These are phyloP conservation scores for Penaeus indicus DNA, from an alignment of 1,140 invertebrate species.

Conservation along the genomic window DNA sequence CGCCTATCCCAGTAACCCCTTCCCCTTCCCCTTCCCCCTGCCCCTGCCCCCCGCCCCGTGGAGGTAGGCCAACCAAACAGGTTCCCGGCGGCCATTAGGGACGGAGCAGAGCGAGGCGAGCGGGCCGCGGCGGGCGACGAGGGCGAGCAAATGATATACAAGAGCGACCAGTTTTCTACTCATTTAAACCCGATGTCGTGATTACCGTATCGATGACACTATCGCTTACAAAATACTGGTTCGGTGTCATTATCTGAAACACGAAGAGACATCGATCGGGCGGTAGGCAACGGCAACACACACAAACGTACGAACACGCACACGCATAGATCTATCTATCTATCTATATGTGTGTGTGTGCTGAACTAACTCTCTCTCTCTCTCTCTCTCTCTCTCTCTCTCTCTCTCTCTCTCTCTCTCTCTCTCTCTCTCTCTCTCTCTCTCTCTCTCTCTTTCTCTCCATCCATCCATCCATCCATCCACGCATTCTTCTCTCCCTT, in stretches of 20 bases:
- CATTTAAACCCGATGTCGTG: too few species aligned
- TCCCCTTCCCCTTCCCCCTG: background rate
- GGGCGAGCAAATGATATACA: too few species aligned
- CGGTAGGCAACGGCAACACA: background rate
- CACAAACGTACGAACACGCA: background rate
- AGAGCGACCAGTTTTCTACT: too few species aligned
- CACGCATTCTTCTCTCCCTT: background rate
- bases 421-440: too few species aligned
- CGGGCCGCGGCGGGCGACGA: too few species aligned
- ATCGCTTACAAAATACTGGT: too few species aligned
- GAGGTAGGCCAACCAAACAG: background rate
- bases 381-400: slow-evolving; percentile 40
- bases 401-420: background rate
- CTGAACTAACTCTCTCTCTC: slow-evolving; percentile 17
- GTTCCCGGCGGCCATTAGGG: background rate
- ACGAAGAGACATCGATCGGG: background rate
- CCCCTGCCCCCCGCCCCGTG: background rate
- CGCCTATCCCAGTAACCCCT: too few species aligned
- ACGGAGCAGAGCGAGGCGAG: too few species aligned
- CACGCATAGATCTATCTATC: slow-evolving; percentile 28
- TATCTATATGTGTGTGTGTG: slow-evolving; percentile 18
- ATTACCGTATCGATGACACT: too few species aligned
- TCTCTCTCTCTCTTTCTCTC: too few species aligned
- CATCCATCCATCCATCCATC: background rate
- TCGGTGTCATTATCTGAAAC: too few species aligned